Evolutionary conservation across 2,113 vertebrate species (phyloP).

Genomic region (Leiothrix lutea): DNA sequence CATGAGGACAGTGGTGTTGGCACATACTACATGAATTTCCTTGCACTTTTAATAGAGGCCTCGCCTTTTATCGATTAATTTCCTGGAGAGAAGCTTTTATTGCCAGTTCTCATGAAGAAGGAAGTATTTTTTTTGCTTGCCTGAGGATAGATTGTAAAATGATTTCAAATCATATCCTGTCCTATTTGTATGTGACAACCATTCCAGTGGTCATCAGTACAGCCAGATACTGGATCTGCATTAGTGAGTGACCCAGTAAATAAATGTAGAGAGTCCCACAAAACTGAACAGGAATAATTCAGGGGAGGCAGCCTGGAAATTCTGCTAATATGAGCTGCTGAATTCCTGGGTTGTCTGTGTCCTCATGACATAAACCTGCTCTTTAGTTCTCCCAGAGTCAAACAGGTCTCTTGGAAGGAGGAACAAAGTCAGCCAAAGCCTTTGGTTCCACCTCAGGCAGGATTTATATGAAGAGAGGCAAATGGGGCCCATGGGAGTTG

Average conservation of each 20-base stretch:
- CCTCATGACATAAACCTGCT: not conserved
- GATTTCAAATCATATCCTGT: not conserved
- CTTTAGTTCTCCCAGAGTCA: not conserved
- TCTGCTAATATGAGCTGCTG: not conserved
- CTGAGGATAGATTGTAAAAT: not conserved
- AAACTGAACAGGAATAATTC: not conserved
- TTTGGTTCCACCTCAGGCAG: not conserved
- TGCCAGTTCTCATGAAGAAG: not conserved
- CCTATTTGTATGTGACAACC: not conserved
- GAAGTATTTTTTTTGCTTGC: not conserved
- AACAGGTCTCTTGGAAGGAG: not conserved
- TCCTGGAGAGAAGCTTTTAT: not conserved
- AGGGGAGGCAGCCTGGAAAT: not conserved
- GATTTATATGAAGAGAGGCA: not conserved
- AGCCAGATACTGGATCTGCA: not conserved
- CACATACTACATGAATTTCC: not conserved
- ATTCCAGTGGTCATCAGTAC: not conserved
- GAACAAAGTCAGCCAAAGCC: not conserved
- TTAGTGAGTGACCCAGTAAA: not conserved
- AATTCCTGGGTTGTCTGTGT: not conserved
- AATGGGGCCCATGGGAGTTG: fast-evolving
- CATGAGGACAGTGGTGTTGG: not conserved
- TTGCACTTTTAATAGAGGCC: not conserved
- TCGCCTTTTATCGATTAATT: not conserved
- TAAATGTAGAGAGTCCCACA: not conserved